Base-by-base conservation (phyloP, 2,797 vertebrate species). In the Coregonus ussuriensis region DNA sequence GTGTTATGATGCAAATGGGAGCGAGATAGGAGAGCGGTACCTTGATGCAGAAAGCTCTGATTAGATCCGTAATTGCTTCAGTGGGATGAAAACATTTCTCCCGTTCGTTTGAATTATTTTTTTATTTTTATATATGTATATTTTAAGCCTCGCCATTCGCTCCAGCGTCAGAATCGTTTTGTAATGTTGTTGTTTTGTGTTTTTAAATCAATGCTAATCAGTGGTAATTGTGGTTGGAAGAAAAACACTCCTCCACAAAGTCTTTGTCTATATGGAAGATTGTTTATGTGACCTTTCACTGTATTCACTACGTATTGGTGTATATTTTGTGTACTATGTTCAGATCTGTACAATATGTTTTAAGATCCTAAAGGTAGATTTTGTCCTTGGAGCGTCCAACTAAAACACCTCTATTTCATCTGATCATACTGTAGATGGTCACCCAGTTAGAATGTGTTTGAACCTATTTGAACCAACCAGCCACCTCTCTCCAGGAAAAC, bases 1-100 rank as follows among this genome's bases (percentile, higher is more conserved):
- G 88, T 93, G 93, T 94, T 95, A 94, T 94, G 93, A 94, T 95
- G 94, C 94, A 95, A 95, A 95, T 94, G 89, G 91, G 89, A 92
- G 88, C 41, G 76, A 93, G 92, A 93, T 91, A 90, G 89, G 88
- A 93, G 88, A 90, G 90, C 85, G 69, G 88, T 85, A 93, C 91
- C 91, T 93, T 93, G 88, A 93, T 87, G 91, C 92, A 93, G 87
- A 94, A 95, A 93, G 84, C 89, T 92, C 89, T 94, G 92, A 94
- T 95, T 94, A 93, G 89, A 94, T 94, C 90, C 88, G 89, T 95
- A 95, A 95, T 94, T 95, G 93, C 92, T 92, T 91, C 88, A 83
- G 85, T 87, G 88, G 86, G 83, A 90, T 88, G 82, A 81, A 87
- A 91, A 88, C 74, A 78, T 52, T 83, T 81, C 84, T 56, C 15